Base-by-base conservation (phyloP, 1,140 invertebrate genomes). In the Chlorops oryzae region DNA sequence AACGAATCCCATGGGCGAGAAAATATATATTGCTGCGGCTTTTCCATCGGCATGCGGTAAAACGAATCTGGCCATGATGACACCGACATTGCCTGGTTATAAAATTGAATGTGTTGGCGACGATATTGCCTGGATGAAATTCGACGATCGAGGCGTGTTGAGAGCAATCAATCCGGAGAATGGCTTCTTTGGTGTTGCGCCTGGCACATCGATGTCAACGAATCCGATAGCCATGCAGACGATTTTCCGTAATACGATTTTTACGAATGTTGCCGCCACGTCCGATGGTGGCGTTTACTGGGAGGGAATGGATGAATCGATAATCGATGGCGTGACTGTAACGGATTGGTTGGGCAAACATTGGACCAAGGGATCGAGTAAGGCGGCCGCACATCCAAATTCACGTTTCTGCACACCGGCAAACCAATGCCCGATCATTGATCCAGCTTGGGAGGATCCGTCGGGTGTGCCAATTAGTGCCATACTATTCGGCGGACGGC, bases 31-130 rank as follows among this genome's bases (percentile, higher is more conserved):
- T 47, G 90, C 87, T 0, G 93, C 93, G 3, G 93, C 94, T n/a
- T 97, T 97, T 59, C 93, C 94, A 2, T 91, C 87, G 42, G 92
- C 92, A 28, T 97, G 94, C 67, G 93, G 93, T 7, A 97, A 97
- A 71, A 97, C 93, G 1, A 97, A 97, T 70, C 70, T 97, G 46
- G 94, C 94, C 13, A 96, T 97, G 94, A 80, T 97, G 81, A 85
- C 82, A 7, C 89, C 93, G 2, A 81, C 85, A 0, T 61, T 97
- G 24, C 88, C 90, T 0, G 93, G 92, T 2, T 96, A 92, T 73
- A 92, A 92, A 59, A 77, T 88, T 2, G 85, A 89, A 62, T 90
- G 86, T 58, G 86, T 91, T 2, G 88, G 88, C 5, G 88, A 92
- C 63, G 88, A 92, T 59, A 92, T 92, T 49, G 86, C 87, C 15